Evolutionary conservation across 1,140 invertebrate genomes (phyloP), one percentile per base, ranked within the genome.

Genomic region (Octopus sinensis): DNA sequence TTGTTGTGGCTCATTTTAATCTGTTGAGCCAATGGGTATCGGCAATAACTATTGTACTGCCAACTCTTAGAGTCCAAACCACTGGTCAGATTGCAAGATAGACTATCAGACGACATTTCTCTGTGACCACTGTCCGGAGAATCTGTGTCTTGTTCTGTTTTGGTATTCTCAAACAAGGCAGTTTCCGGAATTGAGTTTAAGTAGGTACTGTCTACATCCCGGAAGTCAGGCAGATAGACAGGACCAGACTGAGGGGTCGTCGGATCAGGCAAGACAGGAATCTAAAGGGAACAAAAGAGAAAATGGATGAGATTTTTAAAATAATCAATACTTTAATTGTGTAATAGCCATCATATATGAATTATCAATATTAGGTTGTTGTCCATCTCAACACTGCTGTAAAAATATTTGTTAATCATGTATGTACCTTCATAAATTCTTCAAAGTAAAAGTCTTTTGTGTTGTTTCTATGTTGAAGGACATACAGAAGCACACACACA

Each of bases 71-170:
- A 79, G 9, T 84, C 81, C 75, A 82, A 82, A 43, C 80, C 80
- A 43, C 81, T 84, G 80, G 83, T 71, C 53, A 84, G 76, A 52
- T 80, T 84, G 79, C 82, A 82, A 17, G 86, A 81, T 30, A 89
- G 81, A 79, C 86, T 89, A 54, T 88, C 87, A 0, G 86, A 85
- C 4, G 87, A 88, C 88, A 89, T 89, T 84, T 89, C 88, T 53
- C 85, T 86, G 81, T 88, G 88, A 7, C 88, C 88, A 79, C 87
- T 88, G 82, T 89, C 88, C 5, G 88, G 88, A 17, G 87, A 88
- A 51, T 88, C 88, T 13, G 86, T 85, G 23, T 86, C 86, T 54
- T 85, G 82, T 4, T 86, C 83, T 4, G 84, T 83, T 71, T 86
- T 85, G 9, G 84, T 85, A 78, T 86, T 86, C 71, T 85, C 84